Evolutionary conservation across 2,113 vertebrate genomes (phyloP), one percentile per base, ranked within the genome.

Genomic region (Sula dactylatra): DNA sequence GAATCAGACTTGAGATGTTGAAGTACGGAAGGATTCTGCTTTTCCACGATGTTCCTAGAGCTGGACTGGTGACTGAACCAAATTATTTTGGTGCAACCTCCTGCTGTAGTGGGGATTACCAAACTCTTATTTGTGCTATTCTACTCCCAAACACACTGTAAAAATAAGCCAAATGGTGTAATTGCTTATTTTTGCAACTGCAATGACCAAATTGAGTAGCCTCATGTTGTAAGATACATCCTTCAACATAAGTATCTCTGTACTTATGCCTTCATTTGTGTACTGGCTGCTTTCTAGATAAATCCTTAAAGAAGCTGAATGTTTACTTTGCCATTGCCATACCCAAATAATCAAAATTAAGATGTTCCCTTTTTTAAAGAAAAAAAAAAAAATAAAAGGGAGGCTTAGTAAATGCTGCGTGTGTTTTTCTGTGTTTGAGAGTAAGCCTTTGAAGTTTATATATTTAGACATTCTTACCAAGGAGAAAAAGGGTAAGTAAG

Each of bases 241-340:
- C 32, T 47, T 45, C n/a, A 26, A 8, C 6, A 1, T 5, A 1
- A 21, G 4, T 25, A 19, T 31, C 26, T 24, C 1, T 0, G 0
- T 7, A 2, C 10, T 6, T 17, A 17, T 21, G 17, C 27, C 19
- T 36, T 10, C 7, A 7, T 10, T 25, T 11, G 12, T 1, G 9
- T 9, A 3, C 17, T 7, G 10, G 19, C 32, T 72, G 58, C 14
- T 55, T n/a, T 25, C 42, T 16, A 73, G 45, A 8, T 6, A 40
- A 65, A 58, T 11, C 66, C 42, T 32, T 36, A 13, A 13, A 22
- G 44, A 16, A 65, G 65, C 34, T 29, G 36, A 8, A 6, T 20
- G 18, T 36, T 91, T 27, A 10, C 58, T 70, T 27, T 50, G 52
- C 58, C 4, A 8, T 10, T 47, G 42, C 52, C 10, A 4, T 18